These are phyloP conservation scores for Calephelis virginiensis DNA, from an alignment of 1,140 invertebrate species.

Conservation along the genomic window DNA sequence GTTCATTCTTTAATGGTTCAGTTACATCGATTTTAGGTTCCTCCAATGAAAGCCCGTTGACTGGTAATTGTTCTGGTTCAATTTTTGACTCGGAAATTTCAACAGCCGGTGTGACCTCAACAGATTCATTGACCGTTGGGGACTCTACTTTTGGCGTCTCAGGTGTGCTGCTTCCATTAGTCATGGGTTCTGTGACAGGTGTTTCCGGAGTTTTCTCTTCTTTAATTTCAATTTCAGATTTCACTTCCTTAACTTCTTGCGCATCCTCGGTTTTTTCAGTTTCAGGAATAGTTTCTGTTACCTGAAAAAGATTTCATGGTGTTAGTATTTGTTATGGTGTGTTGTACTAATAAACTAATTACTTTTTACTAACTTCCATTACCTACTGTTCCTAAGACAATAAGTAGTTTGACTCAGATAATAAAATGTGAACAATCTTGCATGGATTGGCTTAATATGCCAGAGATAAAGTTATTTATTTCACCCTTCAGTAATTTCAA, in stretches of 20 bases:
- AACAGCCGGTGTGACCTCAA: conserved; percentile 34
- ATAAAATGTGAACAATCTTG: background rate
- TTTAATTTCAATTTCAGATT: conserved; percentile 51
- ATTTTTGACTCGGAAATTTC: conserved; percentile 47
- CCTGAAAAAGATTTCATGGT: conserved; percentile 45
- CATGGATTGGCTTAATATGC: background rate
- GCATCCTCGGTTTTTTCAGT: conserved; percentile 46
- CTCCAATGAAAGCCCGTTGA: conserved; percentile 70
- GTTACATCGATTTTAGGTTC: conserved; percentile 52
- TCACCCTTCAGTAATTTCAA: conserved; percentile 1
- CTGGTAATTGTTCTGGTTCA: conserved; percentile 60
- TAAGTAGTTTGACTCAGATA: background rate
- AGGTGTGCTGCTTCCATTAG: conserved; percentile 72
- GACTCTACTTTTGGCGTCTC: conserved; percentile 66
- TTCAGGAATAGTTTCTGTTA: conserved; percentile 54
- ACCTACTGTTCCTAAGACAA: no score
- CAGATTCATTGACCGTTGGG: conserved; percentile 40
- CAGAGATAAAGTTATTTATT: background rate
- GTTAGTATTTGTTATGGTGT: background rate
- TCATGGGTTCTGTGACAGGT: conserved; percentile 74
- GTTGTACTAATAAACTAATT: background rate
- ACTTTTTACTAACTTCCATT: background rate
- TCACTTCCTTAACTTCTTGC: conserved; percentile 56
- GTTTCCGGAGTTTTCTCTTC: conserved; percentile 74
- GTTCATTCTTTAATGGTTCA: conserved; percentile 46